Base-by-base conservation (phyloP, 2,113 vertebrate genomes). In the Labrus mixtus region DNA sequence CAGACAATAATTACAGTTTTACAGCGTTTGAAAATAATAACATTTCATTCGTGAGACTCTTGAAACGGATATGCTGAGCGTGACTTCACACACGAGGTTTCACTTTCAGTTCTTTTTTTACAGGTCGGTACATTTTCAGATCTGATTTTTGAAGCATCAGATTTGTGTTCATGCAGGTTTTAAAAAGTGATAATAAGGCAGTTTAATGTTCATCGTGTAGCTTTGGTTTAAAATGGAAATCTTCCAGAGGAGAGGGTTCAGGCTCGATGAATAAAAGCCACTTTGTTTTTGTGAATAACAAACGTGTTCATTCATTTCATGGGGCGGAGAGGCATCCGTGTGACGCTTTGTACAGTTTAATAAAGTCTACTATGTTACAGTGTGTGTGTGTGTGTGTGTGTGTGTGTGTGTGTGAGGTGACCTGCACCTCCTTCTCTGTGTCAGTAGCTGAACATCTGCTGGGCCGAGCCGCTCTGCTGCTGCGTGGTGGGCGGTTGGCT, bases 401-500 rank as follows among this genome's bases (percentile, higher is more conserved):
- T 36, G 62, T 84, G 54, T 65, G 78, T 46, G 55, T 29, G 76
- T 3, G 25, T 29, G 82, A 89, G 85, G 87, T 22, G 84, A 71
- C 87, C 84, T 29, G 87, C 87, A 77, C 73, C 73, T 79, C 62
- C n/a, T 19, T 20, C 68, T 73, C 7, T n/a, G 36, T 17, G 36
- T 95, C 91, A 99, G 91, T 98, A 99, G 93, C 95, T 95, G 90
- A 96, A 97, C 96, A 99, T 98, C 89, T 98, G 97, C 73, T 95
- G 95, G 2, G 88, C 39, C 0, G 95, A 87, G 20, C 89, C 39
- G 50, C 82, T 78, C 68, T 93, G 86, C 83, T 92, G 92, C 71
- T 92, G 92, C 1, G 76, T 22, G 4, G 86, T 0, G 53, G 87
- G 59, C 0, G 86, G 43, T 62, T 96, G 96, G 75, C 25, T 71